Percentiles rank a stretch among this genome's conserved stretches.
Evolutionary conservation across 2,888 invertebrate genomes (phyloP).

Genomic region (Oxycera nigricornis): DNA sequence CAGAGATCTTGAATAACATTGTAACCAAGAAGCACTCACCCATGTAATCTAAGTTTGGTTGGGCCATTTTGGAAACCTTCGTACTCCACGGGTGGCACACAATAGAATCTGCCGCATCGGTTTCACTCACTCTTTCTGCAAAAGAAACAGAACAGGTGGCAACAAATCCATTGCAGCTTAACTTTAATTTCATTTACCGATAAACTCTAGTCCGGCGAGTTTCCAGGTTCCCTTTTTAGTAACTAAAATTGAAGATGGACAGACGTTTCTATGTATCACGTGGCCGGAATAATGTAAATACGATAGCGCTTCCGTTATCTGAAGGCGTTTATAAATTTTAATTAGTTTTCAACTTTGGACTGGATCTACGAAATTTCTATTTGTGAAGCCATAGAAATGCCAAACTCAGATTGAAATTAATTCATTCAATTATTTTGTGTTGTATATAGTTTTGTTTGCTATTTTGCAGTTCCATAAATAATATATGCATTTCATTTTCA

Average conservation of each 20-base stretch:
- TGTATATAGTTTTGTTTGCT: too few relatives aligned
- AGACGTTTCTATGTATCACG: conserved; percentile 92
- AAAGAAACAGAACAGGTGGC: not conserved
- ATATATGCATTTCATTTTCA: too few relatives aligned
- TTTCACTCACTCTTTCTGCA: conserved; percentile 74
- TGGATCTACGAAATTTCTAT: too few relatives aligned
- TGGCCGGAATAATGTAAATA: conserved; percentile 89
- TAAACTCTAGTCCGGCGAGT: conserved; percentile 91
- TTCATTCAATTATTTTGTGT: too few relatives aligned
- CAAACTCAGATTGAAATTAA: too few relatives aligned
- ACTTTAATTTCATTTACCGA: conserved; percentile 68
- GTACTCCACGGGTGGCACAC: conserved; percentile 89
- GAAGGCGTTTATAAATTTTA: conserved; percentile 47
- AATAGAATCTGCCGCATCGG: conserved; percentile 75
- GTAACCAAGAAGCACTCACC: conserved; percentile 71
- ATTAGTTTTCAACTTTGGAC: too few relatives aligned
- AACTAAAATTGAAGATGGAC: conserved; percentile 89
- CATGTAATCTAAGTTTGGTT: conserved; percentile 92
- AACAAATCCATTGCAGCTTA: not conserved
- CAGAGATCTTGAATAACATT: not conserved
- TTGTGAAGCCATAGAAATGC: too few relatives aligned
- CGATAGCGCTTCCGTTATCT: conserved; percentile 93
- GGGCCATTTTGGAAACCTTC: conserved; percentile 87
- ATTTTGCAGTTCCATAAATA: too few relatives aligned
- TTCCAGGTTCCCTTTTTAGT: conserved; percentile 96